These are phyloP conservation scores for Pseudomyrmex cubaensis DNA, from an alignment of 1,140 invertebrate genomes.

Conservation along the genomic window DNA sequence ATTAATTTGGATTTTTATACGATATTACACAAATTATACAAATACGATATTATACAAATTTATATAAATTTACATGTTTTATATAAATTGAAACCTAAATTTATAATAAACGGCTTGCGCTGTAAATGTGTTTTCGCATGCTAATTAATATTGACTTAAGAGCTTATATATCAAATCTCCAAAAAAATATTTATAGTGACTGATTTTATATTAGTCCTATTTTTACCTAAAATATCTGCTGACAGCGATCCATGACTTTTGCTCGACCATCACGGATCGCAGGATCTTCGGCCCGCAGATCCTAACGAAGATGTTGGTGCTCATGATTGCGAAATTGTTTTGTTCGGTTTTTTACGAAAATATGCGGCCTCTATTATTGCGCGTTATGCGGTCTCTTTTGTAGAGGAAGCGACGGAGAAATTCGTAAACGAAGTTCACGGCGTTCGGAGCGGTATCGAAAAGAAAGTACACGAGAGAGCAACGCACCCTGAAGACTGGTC, in stretches of 20 bases:
- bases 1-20: background rate
- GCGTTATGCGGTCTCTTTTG: background rate
- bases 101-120: background rate
- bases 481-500: constrained; percentile 49
- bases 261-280: constrained; percentile 25
- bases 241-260: constrained; percentile 63
- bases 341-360: no score
- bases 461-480: constrained; percentile 42
- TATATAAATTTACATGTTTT: background rate
- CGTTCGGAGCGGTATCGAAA: background rate
- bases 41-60: background rate
- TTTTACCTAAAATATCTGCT: constrained; percentile 70
- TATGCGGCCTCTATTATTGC: background rate
- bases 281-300: constrained; percentile 64
- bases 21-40: background rate
- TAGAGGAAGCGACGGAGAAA: background rate
- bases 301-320: constrained; percentile 65
- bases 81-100: background rate
- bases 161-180: no score
- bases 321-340: constrained; percentile 56
- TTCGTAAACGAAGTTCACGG: background rate
- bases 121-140: background rate
- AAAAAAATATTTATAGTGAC: background rate
- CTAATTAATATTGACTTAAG: background rate
- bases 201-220: background rate